Evolutionary conservation across 2,797 vertebrate genomes (phyloP), one percentile per base, ranked within the genome.

Genomic region (Pangasius larnaudii): DNA sequence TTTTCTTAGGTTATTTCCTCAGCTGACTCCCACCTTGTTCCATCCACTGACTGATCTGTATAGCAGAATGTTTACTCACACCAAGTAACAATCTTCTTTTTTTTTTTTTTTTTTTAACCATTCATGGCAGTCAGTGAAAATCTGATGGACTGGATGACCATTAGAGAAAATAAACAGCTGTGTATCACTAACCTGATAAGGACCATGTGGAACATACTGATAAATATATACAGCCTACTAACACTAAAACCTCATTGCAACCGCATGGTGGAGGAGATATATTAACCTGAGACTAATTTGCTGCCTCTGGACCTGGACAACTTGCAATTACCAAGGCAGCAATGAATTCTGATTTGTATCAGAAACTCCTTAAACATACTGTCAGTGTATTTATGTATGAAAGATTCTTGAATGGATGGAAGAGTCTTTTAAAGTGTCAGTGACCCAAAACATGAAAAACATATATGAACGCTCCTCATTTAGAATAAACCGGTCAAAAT

Each of bases 301-400:
- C 27, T 86, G 85, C 72, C 56, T 75, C 39, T 18, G 56, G 53
- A 75, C 39, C n/a, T 63, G 69, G 53, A 63, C 39, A 74, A 71
- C 82, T 36, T 69, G 65, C 82, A 84, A 71, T 84, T 84, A 53
- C 65, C 2, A 1, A 53, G 63, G 46, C 61, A 46, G 80, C 80
- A 71, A 84, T 84, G 30, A 69, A 69, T 84, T 84, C 46, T 69
- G 65, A 69, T 67, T 51, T 33, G 30, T 36, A 84, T 84, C 82
- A 51, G 82, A 19, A 36, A 16, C 19, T 8, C 39, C 61, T 84
- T 30, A 51, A 67, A 84, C 81, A 67, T 67, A 51, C 46, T 1
- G 82, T 14, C 82, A 69, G 63, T 53, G 82, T 24, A 36, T 59
- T 46, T 59, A 61, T 81, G 10, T 11, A 65, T 30, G 39, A 65